Conservation (phyloP, 2,888 invertebrate species). For the Biston stratarius region DNA sequence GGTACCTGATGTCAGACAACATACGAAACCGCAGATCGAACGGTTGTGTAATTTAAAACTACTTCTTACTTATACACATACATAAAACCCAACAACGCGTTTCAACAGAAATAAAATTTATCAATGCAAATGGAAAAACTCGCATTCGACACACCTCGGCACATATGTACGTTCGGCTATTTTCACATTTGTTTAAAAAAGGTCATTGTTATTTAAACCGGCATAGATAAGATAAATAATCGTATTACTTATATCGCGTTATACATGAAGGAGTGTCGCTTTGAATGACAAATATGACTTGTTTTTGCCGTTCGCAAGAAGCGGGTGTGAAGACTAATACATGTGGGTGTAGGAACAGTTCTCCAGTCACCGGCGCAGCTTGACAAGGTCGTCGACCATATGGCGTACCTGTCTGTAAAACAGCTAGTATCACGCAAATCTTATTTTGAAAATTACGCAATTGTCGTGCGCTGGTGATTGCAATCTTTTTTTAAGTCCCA, state of each 20-base stretch:
- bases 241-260: constrained; percentile 26
- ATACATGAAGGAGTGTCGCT: constrained; percentile 41
- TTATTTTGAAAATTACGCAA: constrained; percentile 58
- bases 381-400: constrained; percentile 78
- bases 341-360: constrained; percentile 70
- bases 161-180: constrained; percentile 12
- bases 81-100: constrained; percentile 27
- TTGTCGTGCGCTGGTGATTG: constrained; percentile 42
- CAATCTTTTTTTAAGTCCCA: constrained; percentile 49
- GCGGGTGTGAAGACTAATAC: constrained; percentile 55
- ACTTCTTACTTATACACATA: constrained; percentile 26
- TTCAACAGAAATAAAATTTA: constrained; percentile 30
- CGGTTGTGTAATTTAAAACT: constrained; percentile 46
- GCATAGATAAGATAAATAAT: constrained; percentile 54
- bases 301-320: constrained; percentile 38
- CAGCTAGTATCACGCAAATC: constrained; percentile 51
- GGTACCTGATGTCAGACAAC: constrained; percentile 38
- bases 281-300: constrained; percentile 41
- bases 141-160: constrained; percentile 33
- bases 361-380: constrained; percentile 60
- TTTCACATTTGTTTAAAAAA: constrained; percentile 47
- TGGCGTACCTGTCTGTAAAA: constrained; percentile 66
- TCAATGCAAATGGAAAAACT: constrained; percentile 35
- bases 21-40: constrained; percentile 40
- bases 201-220: constrained; percentile 55